phyloP scores from a whole-genome alignment of 1,140 invertebrate genomes.

The Aphaenogaster rudis region DNA sequence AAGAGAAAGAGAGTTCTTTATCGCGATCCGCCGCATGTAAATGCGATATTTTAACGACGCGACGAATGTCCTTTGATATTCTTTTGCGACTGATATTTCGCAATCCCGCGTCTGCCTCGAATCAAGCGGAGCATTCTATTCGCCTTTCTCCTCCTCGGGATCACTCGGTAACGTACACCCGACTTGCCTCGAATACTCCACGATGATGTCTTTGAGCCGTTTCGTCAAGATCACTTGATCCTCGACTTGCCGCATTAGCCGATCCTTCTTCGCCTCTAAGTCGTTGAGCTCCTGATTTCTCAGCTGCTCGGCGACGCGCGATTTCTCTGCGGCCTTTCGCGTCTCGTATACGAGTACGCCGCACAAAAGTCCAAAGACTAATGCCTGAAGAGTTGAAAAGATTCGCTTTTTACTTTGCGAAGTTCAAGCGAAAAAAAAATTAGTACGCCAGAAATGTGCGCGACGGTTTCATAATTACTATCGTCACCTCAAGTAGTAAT shows the following conservation, averaged over 20 bases:
- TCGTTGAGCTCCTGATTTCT: conserved; percentile 3
- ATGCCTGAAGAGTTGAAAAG: neutral
- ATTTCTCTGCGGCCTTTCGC: neutral
- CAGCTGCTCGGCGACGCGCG: conserved; percentile 2
- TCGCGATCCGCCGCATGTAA: neutral
- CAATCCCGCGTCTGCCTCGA: neutral
- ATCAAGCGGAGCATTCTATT: conserved; percentile 14
- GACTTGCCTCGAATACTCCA: conserved; percentile 11
- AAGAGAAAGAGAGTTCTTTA: neutral
- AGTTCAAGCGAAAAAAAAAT: neutral
- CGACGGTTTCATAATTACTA: neutral
- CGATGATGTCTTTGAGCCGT: conserved; percentile 35
- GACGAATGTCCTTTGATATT: neutral
- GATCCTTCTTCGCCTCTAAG: conserved; percentile 14
- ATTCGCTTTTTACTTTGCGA: neutral
- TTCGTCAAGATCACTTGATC: conserved; percentile 38
- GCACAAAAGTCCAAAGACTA: conserved; percentile 26
- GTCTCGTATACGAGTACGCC: conserved; percentile 2
- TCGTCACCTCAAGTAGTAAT: conserved; percentile 39
- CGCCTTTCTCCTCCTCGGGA: neutral
- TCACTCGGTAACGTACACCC: conserved; percentile 4
- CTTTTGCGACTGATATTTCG: conserved; percentile 5
- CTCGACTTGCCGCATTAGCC: conserved; percentile 10
- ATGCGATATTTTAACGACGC: conserved; percentile 22
- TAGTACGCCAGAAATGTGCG: neutral